Conservation (phyloP, 2,797 vertebrate genomes). For the Alcedo quadribrachys region DNA sequence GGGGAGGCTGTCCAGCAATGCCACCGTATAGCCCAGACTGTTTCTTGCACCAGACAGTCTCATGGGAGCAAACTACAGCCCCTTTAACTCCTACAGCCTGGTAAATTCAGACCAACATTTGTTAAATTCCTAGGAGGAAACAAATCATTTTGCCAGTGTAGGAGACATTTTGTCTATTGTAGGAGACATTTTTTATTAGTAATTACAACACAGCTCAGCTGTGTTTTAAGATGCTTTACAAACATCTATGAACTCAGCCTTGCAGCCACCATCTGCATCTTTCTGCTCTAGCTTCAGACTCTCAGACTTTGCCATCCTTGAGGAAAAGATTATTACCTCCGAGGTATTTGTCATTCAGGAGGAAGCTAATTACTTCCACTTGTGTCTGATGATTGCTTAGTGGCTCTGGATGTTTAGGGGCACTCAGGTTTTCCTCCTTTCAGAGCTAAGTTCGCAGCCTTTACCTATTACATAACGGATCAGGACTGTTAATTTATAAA, state of each 20-base stretch:
- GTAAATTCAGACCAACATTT: neutral
- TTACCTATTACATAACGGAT: neutral
- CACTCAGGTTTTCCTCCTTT: neutral
- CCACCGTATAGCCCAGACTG: neutral
- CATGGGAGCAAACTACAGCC: neutral
- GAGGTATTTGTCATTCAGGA: slow-evolving; percentile 19
- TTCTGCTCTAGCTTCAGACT: slow-evolving; percentile 6
- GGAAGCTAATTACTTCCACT: slow-evolving; percentile 40
- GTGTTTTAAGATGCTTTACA: slow-evolving; percentile 7
- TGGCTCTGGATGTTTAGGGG: neutral
- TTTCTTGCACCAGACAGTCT: neutral
- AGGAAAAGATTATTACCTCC: neutral
- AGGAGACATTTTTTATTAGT: neutral
- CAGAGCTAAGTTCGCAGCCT: neutral
- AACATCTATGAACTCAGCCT: neutral
- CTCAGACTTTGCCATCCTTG: neutral
- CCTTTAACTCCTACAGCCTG: neutral
- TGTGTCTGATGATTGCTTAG: neutral
- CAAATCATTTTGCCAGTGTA: neutral
- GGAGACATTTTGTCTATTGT: neutral
- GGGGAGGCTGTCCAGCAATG: neutral
- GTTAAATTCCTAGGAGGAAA: neutral
- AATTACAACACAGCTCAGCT: neutral
- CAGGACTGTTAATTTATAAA: slow-evolving; percentile 16
- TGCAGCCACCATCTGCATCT: neutral